Conservation (phyloP, 2,888 invertebrate genomes). For the Macroteleia sp. region DNA sequence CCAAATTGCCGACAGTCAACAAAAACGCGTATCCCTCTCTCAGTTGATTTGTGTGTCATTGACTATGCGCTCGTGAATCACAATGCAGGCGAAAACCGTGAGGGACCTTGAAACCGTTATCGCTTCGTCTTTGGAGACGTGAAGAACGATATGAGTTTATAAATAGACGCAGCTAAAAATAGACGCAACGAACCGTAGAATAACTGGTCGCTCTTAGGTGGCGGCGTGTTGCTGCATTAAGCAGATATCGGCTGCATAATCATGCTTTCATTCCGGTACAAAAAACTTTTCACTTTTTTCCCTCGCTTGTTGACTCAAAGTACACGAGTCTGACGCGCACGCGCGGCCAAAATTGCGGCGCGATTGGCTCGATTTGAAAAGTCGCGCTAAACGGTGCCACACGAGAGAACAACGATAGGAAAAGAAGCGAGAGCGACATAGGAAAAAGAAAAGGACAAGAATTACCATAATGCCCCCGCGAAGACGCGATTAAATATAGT, state of each 20-base stretch:
- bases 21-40: too few relatives aligned
- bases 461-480: conserved; percentile 14
- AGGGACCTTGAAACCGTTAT: too few relatives aligned
- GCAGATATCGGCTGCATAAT: conserved; percentile 56
- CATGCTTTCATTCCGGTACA: conserved; percentile 42
- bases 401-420: too few relatives aligned
- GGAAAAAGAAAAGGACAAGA: conserved; percentile 1
- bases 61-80: too few relatives aligned
- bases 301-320: too few relatives aligned
- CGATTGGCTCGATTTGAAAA: conserved; percentile 8
- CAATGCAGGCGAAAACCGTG: too few relatives aligned
- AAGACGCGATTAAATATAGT: conserved; percentile 24
- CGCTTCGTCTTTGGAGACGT: conserved; percentile 62
- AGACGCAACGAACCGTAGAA: conserved; percentile 59
- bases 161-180: conserved; percentile 64
- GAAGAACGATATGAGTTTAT: conserved; percentile 60
- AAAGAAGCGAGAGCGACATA: too few relatives aligned
- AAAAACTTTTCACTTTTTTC: conserved; percentile 26
- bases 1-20: too few relatives aligned
- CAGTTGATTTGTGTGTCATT: too few relatives aligned
- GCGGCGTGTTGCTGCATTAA: conserved; percentile 51
- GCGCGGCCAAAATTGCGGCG: conserved; percentile 3
- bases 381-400: too few relatives aligned
- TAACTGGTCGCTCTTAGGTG: conserved; percentile 59
- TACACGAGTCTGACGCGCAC: neutral